A percentile compares a stretch with the other conserved stretches of the same genome.
Evolutionary conservation across 92 coral and sea anemone species (phyloP).

Genomic region (Zoanthus sociatus): DNA sequence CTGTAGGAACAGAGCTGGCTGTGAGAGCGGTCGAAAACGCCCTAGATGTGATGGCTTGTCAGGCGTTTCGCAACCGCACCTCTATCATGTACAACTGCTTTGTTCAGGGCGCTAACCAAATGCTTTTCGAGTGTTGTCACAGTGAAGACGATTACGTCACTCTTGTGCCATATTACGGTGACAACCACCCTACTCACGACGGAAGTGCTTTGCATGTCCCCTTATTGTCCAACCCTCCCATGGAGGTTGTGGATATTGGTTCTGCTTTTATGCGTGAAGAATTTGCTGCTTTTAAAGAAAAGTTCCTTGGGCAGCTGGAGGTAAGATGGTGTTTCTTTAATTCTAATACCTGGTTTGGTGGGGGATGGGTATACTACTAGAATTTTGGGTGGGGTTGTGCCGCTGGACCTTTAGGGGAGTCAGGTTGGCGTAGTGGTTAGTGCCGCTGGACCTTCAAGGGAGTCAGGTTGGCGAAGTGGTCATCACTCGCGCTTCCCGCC

Average conservation of each 20-base stretch:
- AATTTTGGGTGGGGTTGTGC: no score
- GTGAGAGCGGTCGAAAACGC: slow-evolving; percentile 86
- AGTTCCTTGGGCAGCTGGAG: slow-evolving; percentile 82
- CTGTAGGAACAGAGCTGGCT: slow-evolving; percentile 88
- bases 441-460: no score
- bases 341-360: background rate
- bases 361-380: background rate
- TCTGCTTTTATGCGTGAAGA: slow-evolving; percentile 66
- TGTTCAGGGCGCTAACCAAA: slow-evolving; percentile 89
- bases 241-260: slow-evolving; percentile 49
- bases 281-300: slow-evolving; percentile 76
- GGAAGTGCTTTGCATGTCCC: slow-evolving; percentile 85
- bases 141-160: slow-evolving; percentile 85
- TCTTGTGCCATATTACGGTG: slow-evolving; percentile 85
- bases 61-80: slow-evolving; percentile 71
- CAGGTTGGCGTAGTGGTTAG: no score
- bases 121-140: slow-evolving; percentile 86
- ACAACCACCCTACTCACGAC: slow-evolving; percentile 93
- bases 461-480: no score
- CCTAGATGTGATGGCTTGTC: slow-evolving; percentile 77
- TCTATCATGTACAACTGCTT: slow-evolving; percentile 91
- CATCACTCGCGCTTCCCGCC: no score
- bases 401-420: no score
- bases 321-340: background rate
- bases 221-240: slow-evolving; percentile 70